Evolutionary conservation across 2,113 vertebrate genomes (phyloP).

Genomic region (Clarias gariepinus): DNA sequence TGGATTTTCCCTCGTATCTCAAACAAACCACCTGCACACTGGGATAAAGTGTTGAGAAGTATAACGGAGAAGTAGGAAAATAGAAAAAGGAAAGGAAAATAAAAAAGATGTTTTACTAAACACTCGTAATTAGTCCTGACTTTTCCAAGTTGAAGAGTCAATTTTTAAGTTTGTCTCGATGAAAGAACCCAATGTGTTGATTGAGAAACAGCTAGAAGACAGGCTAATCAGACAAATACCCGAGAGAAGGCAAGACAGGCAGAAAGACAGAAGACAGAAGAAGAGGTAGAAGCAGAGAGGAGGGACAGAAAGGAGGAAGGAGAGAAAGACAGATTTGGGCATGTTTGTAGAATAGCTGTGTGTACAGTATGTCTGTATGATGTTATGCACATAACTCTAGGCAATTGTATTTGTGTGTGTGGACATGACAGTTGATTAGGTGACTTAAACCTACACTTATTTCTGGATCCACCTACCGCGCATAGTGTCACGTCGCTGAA

Average conservation of each 20-base stretch:
- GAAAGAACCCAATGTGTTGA: background rate
- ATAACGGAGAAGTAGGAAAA: background rate
- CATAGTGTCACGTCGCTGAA: background rate
- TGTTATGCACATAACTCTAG: background rate
- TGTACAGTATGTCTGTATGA: background rate
- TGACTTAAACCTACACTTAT: background rate
- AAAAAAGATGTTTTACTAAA: slow-evolving; percentile 16
- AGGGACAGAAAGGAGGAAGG: background rate
- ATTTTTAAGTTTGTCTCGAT: background rate
- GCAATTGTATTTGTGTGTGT: background rate
- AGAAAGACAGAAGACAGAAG: slow-evolving; percentile 11
- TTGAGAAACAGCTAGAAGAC: background rate
- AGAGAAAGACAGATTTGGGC: background rate
- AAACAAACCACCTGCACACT: slow-evolving; percentile 27
- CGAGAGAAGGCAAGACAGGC: background rate
- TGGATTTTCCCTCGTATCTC: slow-evolving; percentile 26
- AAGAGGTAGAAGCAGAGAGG: background rate
- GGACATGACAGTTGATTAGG: background rate
- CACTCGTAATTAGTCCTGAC: slow-evolving; percentile 2
- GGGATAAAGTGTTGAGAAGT: slow-evolving; percentile 1
- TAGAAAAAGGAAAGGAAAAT: background rate
- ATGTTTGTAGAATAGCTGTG: background rate
- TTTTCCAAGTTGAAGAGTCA: slow-evolving; percentile 4
- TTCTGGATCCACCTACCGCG: background rate
- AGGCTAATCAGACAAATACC: background rate